These are phyloP conservation scores for Miichthys miiuy DNA, from an alignment of 2,797 vertebrate genomes.

Conservation along the genomic window DNA sequence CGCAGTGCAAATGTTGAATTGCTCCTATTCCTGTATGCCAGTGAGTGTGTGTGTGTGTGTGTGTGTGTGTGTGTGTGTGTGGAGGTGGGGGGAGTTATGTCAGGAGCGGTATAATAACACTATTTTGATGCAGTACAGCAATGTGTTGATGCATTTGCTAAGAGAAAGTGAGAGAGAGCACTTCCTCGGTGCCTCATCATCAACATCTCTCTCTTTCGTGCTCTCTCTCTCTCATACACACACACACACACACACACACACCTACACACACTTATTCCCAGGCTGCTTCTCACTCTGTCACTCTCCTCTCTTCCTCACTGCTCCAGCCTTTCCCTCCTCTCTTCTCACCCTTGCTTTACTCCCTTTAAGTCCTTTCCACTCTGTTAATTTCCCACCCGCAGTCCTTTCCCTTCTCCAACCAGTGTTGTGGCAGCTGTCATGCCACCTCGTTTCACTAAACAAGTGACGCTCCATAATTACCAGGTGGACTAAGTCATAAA, in stretches of 20 bases:
- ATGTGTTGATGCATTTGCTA: slow-evolving; percentile 52
- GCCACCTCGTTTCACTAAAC: slow-evolving; percentile 63
- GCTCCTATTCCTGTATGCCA: not conserved
- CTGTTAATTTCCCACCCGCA: slow-evolving; percentile 59
- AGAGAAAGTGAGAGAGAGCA: slow-evolving; percentile 36
- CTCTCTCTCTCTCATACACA: not conserved
- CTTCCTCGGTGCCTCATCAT: slow-evolving; percentile 27
- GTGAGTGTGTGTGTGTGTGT: not conserved
- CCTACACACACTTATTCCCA: slow-evolving; percentile 2
- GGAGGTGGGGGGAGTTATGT: slow-evolving; percentile 26
- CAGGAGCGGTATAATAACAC: slow-evolving; percentile 36
- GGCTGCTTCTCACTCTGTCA: slow-evolving; percentile 35
- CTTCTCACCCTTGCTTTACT: slow-evolving; percentile 41
- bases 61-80: not conserved
- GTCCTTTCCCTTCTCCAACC: slow-evolving; percentile 25
- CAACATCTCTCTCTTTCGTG: slow-evolving; percentile 5
- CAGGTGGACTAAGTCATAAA: slow-evolving; percentile 62
- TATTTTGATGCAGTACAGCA: slow-evolving; percentile 54
- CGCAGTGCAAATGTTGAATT: slow-evolving; percentile 19
- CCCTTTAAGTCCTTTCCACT: slow-evolving; percentile 56
- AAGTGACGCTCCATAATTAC: slow-evolving; percentile 64
- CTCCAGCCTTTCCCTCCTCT: slow-evolving; percentile 21
- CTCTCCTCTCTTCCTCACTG: slow-evolving; percentile 5
- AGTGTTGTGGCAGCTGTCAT: slow-evolving; percentile 68
- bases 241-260: not conserved